phyloP scores from a whole-genome alignment of 2,113 vertebrate species.

The Numenius arquata region DNA sequence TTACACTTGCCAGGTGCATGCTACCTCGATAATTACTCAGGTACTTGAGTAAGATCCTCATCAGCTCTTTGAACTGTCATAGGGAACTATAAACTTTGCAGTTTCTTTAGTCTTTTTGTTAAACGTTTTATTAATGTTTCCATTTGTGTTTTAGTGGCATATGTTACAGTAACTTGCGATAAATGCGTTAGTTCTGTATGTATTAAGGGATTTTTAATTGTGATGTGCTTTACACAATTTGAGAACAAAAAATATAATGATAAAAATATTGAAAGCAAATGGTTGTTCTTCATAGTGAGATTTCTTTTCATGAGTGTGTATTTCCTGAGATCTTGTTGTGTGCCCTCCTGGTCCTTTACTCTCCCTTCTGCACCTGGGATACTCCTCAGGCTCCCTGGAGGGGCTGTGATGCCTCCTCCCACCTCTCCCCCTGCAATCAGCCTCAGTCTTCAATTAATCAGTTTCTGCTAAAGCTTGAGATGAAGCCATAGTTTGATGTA shows the following conservation, averaged over 20 bases:
- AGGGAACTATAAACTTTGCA: neutral
- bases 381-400: neutral
- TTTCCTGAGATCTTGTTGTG: neutral
- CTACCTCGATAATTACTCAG: neutral
- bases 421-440: neutral
- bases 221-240: neutral
- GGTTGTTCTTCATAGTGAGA: neutral
- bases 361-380: neutral
- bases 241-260: neutral
- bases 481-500: neutral
- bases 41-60: neutral
- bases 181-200: neutral
- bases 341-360: neutral
- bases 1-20: rapidly evolving
- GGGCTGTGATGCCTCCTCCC: neutral
- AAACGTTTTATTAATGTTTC: neutral
- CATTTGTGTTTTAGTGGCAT: neutral
- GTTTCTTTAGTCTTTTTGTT: neutral
- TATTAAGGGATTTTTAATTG: neutral
- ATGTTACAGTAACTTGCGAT: neutral
- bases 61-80: neutral
- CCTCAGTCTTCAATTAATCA: neutral
- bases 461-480: neutral
- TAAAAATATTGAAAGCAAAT: neutral
- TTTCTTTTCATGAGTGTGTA: neutral